Base-by-base conservation (phyloP, 2,797 vertebrate species). In the Chaunax sp. region DNA sequence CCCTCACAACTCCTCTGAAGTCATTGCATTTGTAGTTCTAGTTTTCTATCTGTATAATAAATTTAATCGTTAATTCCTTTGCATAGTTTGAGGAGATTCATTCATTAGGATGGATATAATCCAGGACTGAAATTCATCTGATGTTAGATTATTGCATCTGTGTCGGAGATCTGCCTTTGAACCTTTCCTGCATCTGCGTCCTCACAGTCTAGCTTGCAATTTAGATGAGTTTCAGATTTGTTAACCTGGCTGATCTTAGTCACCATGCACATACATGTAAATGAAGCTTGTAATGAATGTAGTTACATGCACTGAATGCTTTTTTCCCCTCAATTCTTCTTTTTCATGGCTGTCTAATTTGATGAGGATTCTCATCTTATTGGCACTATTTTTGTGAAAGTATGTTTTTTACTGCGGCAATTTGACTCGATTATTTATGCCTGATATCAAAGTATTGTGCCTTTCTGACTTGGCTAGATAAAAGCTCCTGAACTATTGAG, bases 401-500 rank as follows among this genome's bases (percentile, higher is more conserved):
- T 89, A 74, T 85, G 66, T 89, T 89, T 87, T 82, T 88, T 90
- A 90, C 79, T 87, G 78, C 88, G 87, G 89, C 91, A 90, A 91
- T 89, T 88, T 90, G 79, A 92, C 84, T 88, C 89, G 72, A 87
- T 84, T 90, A 87, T 88, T 89, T 90, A 91, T 94, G 92, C 92
- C 94, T 93, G 89, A 91, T 92, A 93, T 94, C 81, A 87, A 93
- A 93, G 91, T 91, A 87, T 94, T 91, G 93, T 95, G 94, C 94
- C 94, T 95, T 95, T 93, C 92, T 91, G 86, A 92, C 90, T 84
- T 89, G 59, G 80, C 83, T 84, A 78, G 81, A 86, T 82, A 86
- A 83, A 86, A 86, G 64, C 77, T 84, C 89, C 87, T 75, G 69
- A 89, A 82, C 77, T 82, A 37, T 84, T 75, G 71, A 80, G 85